Conservation (phyloP, 2,113 vertebrate species). For the Axis porcinus region DNA sequence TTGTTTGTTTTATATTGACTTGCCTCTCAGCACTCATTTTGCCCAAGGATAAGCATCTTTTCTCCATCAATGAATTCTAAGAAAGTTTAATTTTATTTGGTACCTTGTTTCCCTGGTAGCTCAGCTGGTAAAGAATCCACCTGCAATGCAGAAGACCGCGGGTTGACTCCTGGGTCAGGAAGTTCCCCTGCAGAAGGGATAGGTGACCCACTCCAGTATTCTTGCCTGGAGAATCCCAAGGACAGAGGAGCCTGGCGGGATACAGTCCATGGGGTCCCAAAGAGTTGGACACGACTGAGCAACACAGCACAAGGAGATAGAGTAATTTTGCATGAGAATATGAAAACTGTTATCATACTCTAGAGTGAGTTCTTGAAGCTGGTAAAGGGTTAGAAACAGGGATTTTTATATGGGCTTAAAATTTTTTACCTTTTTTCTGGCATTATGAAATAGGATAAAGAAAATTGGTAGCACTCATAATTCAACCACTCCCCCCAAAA, state of each 20-base stretch:
- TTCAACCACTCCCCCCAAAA: not conserved
- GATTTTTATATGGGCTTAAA: not conserved
- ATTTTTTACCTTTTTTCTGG: not conserved
- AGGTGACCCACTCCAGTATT: not conserved
- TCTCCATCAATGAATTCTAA: not conserved
- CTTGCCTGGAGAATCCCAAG: not conserved
- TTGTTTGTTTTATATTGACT: not conserved
- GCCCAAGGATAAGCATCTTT: not conserved
- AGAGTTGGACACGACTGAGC: not conserved
- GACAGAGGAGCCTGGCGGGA: not conserved
- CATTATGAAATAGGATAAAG: not conserved
- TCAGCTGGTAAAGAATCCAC: not conserved
- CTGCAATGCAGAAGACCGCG: not conserved
- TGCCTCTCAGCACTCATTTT: not conserved
- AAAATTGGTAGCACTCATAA: not conserved
- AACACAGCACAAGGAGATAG: not conserved
- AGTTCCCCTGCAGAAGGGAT: not conserved
- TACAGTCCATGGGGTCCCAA: not conserved
- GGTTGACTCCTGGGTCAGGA: not conserved
- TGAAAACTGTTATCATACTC: not conserved
- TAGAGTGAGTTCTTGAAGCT: not conserved
- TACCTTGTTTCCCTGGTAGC: not conserved
- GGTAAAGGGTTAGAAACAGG: not conserved
- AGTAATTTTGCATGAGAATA: slow-evolving; percentile 1
- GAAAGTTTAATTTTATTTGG: not conserved